Percentiles rank a stretch among this genome's conserved stretches.
Conservation (phyloP, 2,797 vertebrate species). For the Halcyon badia region DNA sequence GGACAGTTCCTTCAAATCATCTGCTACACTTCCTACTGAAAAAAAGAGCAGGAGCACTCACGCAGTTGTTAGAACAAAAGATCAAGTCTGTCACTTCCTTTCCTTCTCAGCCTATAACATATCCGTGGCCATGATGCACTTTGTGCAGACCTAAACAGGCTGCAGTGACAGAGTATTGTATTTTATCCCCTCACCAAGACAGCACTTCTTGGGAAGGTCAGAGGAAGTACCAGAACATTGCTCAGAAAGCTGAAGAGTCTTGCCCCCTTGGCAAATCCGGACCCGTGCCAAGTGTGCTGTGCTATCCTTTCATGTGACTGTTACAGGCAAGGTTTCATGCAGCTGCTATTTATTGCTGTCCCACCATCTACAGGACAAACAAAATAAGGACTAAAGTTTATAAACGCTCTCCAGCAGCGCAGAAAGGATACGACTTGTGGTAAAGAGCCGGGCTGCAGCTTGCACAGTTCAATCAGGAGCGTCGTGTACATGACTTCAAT, state of each 20-base stretch:
- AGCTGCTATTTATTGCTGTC: background rate
- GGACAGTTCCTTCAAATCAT: background rate
- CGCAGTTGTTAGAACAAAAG: background rate
- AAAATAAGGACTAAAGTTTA: background rate
- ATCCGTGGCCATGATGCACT: background rate
- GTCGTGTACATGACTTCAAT: conserved; percentile 97
- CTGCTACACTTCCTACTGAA: background rate
- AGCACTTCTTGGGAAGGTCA: background rate
- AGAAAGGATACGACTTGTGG: conserved; percentile 98
- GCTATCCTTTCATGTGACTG: background rate
- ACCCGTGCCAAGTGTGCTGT: background rate
- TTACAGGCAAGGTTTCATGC: background rate
- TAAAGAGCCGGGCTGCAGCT: conserved; percentile 96
- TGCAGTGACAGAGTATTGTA: background rate
- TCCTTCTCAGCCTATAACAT: background rate
- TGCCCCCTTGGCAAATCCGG: background rate
- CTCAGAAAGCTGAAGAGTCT: background rate
- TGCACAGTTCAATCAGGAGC: conserved; percentile 96
- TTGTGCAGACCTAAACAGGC: background rate
- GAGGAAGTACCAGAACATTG: background rate
- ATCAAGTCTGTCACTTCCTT: background rate
- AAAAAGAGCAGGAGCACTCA: background rate
- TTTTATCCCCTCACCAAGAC: background rate
- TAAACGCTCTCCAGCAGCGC: background rate
- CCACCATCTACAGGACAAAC: background rate